Percentiles rank a stretch among this genome's conserved stretches.
These are phyloP conservation scores for Anisognathus igniventris DNA, from an alignment of 2,797 vertebrate species.

Conservation along the genomic window DNA sequence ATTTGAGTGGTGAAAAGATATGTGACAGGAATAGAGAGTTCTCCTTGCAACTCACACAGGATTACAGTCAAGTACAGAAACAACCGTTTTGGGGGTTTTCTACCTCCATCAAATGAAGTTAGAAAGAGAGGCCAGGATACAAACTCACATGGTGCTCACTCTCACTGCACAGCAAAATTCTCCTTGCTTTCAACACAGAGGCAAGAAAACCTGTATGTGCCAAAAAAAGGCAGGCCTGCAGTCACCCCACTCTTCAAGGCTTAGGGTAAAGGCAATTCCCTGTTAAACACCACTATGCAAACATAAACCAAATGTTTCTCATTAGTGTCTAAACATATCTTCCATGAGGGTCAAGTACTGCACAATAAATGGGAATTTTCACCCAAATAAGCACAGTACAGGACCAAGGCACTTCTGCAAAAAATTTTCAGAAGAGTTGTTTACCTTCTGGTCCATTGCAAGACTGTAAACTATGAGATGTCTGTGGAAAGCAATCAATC, in stretches of 20 bases:
- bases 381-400: not conserved
- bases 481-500: not conserved
- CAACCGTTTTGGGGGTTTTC: not conserved
- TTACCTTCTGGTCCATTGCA: not conserved
- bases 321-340: not conserved
- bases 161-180: not conserved
- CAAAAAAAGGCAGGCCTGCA: not conserved
- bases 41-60: not conserved
- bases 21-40: fast-evolving
- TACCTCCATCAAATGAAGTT: not conserved
- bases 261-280: not conserved
- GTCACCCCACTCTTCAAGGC: not conserved
- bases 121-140: not conserved
- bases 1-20: not conserved
- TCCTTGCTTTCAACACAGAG: not conserved
- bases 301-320: not conserved
- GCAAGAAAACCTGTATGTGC: not conserved
- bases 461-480: not conserved
- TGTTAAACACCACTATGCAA: not conserved
- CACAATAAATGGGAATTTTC: not conserved
- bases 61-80: not conserved
- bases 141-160: not conserved
- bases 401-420: not conserved
- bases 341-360: not conserved
- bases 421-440: not conserved